Conservation (phyloP, 2,113 vertebrate genomes). For the Poicephalus meyeri region DNA sequence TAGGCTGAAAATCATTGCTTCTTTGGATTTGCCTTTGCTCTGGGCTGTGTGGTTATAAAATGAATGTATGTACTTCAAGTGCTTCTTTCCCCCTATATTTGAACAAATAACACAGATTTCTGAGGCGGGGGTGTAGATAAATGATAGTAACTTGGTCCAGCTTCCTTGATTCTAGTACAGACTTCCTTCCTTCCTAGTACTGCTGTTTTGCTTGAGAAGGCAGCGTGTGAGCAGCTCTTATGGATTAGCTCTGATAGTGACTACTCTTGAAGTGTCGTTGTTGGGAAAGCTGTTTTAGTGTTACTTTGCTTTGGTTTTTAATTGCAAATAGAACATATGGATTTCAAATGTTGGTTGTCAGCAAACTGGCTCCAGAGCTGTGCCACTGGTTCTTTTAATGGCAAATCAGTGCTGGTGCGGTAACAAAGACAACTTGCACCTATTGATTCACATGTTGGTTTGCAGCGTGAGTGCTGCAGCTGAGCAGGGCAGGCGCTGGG, state of each 20-base stretch:
- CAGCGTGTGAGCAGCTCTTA: neutral
- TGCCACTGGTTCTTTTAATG: neutral
- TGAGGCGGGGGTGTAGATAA: neutral
- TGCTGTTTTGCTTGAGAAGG: neutral
- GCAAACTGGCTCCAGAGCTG: neutral
- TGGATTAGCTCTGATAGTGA: rapidly evolving
- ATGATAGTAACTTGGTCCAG: neutral
- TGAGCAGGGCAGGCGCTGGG: neutral
- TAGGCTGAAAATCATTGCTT: neutral
- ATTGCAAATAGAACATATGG: neutral
- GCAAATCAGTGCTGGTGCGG: neutral
- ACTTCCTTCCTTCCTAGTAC: neutral
- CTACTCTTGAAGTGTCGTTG: no score
- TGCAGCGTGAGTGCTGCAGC: neutral
- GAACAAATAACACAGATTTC: neutral
- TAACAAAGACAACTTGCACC: rapidly evolving
- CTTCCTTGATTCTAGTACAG: neutral
- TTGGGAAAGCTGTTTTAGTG: neutral
- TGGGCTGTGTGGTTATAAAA: neutral
- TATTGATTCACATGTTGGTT: rapidly evolving
- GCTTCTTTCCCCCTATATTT: neutral
- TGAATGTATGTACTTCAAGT: neutral
- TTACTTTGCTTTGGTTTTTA: neutral
- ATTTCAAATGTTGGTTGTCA: neutral
- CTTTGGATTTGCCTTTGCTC: neutral